Conservation (phyloP, 2,113 vertebrate species). For the Hylia prasina region DNA sequence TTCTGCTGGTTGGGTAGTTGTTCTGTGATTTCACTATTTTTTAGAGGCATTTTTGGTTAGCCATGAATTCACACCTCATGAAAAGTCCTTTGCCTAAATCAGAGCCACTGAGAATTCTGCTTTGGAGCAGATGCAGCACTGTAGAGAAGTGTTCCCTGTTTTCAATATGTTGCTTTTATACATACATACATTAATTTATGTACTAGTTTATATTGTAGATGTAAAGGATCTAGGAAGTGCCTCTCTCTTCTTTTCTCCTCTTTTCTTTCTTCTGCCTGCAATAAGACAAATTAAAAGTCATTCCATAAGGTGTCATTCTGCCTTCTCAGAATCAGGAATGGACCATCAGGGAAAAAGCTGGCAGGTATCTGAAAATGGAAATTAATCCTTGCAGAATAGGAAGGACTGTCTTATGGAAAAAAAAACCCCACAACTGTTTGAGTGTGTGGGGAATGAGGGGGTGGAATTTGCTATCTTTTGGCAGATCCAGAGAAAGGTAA, state of each 20-base stretch:
- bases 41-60: neutral
- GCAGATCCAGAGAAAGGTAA: neutral
- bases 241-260: neutral
- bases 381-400: neutral
- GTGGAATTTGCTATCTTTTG: neutral
- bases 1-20: neutral
- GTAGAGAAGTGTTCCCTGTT: neutral
- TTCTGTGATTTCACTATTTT: neutral
- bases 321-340: neutral
- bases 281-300: neutral
- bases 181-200: neutral
- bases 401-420: neutral
- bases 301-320: neutral
- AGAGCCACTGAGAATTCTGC: neutral
- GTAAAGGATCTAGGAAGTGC: neutral
- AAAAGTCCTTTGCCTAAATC: neutral
- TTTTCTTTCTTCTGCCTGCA: neutral
- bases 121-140: neutral
- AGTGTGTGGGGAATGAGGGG: neutral
- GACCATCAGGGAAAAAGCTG: neutral
- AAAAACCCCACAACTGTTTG: neutral
- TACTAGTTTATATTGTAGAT: neutral
- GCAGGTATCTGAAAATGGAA: neutral
- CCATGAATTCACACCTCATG: neutral
- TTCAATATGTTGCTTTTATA: neutral